These are phyloP conservation scores for Caranx melampygus DNA, from an alignment of 2,113 vertebrate species.

Conservation along the genomic window DNA sequence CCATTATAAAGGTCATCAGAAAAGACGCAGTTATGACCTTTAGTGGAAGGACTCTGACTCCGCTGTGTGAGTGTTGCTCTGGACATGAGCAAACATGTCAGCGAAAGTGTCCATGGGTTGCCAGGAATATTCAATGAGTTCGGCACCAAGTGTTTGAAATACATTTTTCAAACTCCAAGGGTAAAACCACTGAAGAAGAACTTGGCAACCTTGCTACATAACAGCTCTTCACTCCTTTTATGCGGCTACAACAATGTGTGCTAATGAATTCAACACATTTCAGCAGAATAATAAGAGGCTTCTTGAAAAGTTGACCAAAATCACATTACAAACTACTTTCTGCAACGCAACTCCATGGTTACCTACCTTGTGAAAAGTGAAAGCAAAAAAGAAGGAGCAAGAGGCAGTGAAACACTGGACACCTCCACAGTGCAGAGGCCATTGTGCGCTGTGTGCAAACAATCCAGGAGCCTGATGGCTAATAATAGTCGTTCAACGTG, in stretches of 20 bases:
- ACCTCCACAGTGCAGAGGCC: constrained; percentile 78
- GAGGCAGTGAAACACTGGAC: constrained; percentile 73
- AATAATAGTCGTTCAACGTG: constrained; percentile 43
- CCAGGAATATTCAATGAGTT: constrained; percentile 32
- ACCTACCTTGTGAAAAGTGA: constrained; percentile 82
- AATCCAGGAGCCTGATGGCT: constrained; percentile 59
- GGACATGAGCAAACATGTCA: constrained; percentile 17
- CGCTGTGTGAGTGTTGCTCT: background rate
- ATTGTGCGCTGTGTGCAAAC: constrained; percentile 70
- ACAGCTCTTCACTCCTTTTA: constrained; percentile 41
- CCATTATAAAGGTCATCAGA: constrained; percentile 25
- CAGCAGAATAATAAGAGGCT: constrained; percentile 58
- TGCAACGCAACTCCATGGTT: constrained; percentile 43
- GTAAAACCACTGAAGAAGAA: constrained; percentile 51
- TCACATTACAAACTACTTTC: constrained; percentile 43
- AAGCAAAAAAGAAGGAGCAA: constrained; percentile 74
- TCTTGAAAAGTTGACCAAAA: constrained; percentile 54
- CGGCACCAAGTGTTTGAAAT: constrained; percentile 24
- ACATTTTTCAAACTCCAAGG: constrained; percentile 59
- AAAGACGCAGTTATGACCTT: constrained; percentile 26
- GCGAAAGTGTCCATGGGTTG: constrained; percentile 1
- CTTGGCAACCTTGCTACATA: constrained; percentile 42
- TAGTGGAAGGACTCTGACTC: constrained; percentile 5
- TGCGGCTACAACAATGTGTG: constrained; percentile 32
- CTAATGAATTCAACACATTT: constrained; percentile 65